Percentiles rank a stretch among this genome's conserved stretches.
Conservation (phyloP, 2,797 vertebrate genomes). For the Acanthiza pusilla region DNA sequence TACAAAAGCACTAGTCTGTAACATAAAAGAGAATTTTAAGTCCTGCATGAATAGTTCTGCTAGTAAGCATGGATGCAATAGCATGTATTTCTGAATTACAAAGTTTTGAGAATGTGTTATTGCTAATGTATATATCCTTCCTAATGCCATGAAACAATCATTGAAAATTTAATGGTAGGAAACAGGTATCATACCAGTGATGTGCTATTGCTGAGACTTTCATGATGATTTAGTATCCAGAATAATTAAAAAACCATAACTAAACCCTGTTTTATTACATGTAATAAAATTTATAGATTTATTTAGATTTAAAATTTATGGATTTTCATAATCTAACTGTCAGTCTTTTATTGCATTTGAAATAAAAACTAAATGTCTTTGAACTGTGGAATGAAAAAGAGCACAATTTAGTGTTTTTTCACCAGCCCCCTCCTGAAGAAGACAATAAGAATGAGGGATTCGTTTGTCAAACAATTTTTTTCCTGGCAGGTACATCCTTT, state of each 20-base stretch:
- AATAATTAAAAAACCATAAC: background rate
- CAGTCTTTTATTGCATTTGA: background rate
- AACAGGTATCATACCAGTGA: background rate
- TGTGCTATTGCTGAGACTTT: background rate
- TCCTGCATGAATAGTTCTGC: background rate
- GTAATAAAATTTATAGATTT: background rate
- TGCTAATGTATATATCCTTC: background rate
- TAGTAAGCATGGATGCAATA: background rate
- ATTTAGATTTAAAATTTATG: no score
- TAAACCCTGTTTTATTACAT: background rate
- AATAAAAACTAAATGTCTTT: background rate
- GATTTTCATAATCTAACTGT: background rate
- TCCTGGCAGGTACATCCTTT: background rate
- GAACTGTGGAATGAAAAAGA: background rate
- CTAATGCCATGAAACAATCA: background rate
- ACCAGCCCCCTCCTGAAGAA: background rate
- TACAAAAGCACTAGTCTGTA: background rate
- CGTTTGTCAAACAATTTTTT: background rate
- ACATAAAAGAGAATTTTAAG: background rate
- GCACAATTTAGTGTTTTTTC: background rate
- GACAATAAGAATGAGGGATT: background rate
- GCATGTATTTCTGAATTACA: background rate
- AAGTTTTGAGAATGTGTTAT: background rate
- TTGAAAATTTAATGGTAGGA: background rate
- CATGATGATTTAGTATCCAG: background rate